Evolutionary conservation across 2,888 invertebrate species (phyloP).

Genomic region (Euclidia mi): DNA sequence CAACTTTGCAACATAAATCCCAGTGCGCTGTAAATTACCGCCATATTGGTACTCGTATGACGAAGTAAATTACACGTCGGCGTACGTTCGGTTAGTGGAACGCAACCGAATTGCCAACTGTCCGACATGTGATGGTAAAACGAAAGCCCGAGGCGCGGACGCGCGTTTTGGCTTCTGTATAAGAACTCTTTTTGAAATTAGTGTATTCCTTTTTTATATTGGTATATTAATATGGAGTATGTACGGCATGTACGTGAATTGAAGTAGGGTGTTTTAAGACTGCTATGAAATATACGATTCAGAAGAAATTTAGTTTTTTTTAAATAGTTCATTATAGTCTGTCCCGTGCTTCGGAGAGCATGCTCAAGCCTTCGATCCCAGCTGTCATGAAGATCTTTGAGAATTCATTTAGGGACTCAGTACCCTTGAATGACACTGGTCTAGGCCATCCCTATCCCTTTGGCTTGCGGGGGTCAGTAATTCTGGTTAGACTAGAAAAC

Average conservation of each 20-base stretch:
- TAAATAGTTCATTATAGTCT: no score
- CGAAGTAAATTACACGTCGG: slow-evolving; percentile 8
- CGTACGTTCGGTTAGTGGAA: slow-evolving; percentile 37
- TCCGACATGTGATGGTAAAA: slow-evolving; percentile 71
- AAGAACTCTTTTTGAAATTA: slow-evolving; percentile 80
- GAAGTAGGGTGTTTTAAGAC: not conserved
- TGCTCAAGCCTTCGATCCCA: no score
- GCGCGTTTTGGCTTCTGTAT: slow-evolving; percentile 87
- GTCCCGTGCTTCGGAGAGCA: no score
- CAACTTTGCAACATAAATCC: not conserved
- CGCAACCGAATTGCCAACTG: slow-evolving; percentile 52
- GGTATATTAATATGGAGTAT: slow-evolving; percentile 29
- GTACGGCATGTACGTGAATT: slow-evolving; percentile 1
- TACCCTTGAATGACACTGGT: no score
- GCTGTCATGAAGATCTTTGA: no score
- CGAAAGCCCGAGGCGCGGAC: slow-evolving; percentile 79
- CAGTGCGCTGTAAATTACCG: not conserved
- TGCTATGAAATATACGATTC: no score
- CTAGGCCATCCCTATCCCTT: no score
- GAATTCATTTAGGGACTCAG: no score
- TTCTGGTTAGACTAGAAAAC: no score
- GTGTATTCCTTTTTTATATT: slow-evolving; percentile 68
- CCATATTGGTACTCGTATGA: not conserved
- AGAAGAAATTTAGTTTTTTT: no score
- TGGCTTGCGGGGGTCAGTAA: no score